phyloP scores from a whole-genome alignment of 2,113 vertebrate genomes.

The Numenius arquata region DNA sequence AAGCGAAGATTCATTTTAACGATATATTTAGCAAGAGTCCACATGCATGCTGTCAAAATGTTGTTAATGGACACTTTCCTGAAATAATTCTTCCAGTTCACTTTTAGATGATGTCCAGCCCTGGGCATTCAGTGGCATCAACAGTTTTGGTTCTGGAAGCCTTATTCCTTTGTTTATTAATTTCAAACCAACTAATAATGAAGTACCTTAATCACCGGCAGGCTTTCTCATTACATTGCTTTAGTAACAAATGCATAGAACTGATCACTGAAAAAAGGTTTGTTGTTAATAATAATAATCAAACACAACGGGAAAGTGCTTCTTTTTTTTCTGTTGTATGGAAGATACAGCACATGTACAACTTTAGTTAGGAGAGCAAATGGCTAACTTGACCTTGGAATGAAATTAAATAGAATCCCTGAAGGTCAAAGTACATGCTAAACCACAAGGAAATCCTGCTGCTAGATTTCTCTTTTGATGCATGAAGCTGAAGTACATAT shows the following conservation, averaged over 20 bases:
- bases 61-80: neutral
- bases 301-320: accelerated
- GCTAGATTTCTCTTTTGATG: neutral
- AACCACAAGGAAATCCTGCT: neutral
- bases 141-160: neutral
- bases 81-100: neutral
- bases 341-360: accelerated
- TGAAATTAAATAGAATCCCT: neutral
- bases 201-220: neutral
- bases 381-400: neutral
- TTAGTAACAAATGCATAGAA: neutral
- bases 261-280: neutral
- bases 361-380: neutral
- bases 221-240: neutral
- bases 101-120: neutral
- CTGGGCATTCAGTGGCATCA: neutral
- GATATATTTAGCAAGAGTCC: neutral
- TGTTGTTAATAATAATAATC: neutral
- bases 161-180: neutral
- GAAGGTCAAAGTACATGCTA: neutral
- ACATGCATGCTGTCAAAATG: neutral
- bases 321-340: neutral
- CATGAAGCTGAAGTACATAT: accelerated
- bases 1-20: neutral
- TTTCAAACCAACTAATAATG: neutral